A percentile compares a stretch with the other conserved stretches of the same genome.
These are phyloP conservation scores for Drosophila kuntzei DNA, from an alignment of 2,888 invertebrate species.

Conservation along the genomic window DNA sequence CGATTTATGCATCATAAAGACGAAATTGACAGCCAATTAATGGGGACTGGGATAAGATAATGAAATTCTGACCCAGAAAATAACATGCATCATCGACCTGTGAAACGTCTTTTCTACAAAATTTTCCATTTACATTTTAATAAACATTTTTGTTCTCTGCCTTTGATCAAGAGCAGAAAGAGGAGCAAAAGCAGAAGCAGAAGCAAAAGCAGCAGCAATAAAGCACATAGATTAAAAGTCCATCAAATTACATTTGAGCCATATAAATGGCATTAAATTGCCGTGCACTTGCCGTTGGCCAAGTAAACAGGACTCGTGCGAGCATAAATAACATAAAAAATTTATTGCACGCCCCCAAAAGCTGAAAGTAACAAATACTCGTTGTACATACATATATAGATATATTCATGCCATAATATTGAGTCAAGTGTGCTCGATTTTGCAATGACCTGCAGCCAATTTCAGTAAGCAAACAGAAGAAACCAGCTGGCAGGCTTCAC, in stretches of 20 bases:
- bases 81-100: conserved; percentile 55
- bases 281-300: conserved; percentile 54
- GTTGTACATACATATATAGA: conserved; percentile 15
- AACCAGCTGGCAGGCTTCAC: conserved; percentile 11
- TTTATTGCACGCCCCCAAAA: conserved; percentile 58
- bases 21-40: conserved; percentile 63
- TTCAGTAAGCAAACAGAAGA: background rate
- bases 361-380: conserved; percentile 38
- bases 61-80: conserved; percentile 49
- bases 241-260: conserved; percentile 71
- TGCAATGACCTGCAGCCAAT: conserved; percentile 47
- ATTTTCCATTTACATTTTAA: conserved; percentile 62
- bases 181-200: background rate
- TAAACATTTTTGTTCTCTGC: conserved; percentile 44
- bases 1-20: conserved; percentile 49
- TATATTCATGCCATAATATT: conserved; percentile 12
- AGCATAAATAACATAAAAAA: conserved; percentile 65
- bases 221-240: conserved; percentile 76
- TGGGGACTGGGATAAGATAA: conserved; percentile 42
- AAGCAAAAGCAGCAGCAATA: conserved; percentile 25
- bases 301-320: conserved; percentile 51
- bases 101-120: conserved; percentile 17
- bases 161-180: conserved; percentile 61
- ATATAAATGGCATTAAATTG: conserved; percentile 69
- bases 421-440: conserved; percentile 27